These are phyloP conservation scores for Ictalurus punctatus DNA, from an alignment of 2,113 vertebrate genomes.

Conservation along the genomic window DNA sequence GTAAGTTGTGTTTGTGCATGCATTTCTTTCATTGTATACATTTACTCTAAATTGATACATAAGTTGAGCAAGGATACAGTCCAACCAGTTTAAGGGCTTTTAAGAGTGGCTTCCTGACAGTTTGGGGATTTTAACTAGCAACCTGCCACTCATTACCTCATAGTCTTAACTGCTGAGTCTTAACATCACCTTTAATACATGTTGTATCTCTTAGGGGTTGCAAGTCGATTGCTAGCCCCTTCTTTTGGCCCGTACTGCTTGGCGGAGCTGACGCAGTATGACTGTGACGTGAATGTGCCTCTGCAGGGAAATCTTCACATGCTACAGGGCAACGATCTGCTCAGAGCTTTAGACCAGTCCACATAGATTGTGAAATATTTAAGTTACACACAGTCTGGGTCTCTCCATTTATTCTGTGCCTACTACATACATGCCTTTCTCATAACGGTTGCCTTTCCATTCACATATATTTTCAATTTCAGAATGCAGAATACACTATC, in stretches of 20 bases:
- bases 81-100: not conserved
- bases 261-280: conserved; percentile 92
- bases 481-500: not conserved
- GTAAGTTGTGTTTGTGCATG: not conserved
- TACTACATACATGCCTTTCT: not conserved
- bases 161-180: not conserved
- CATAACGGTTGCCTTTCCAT: conserved; percentile 6
- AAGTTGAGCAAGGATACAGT: not conserved
- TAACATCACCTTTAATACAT: not conserved
- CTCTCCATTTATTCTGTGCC: not conserved
- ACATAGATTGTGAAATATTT: conserved; percentile 68
- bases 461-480: conserved; percentile 5
- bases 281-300: conserved; percentile 96
- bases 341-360: conserved; percentile 91
- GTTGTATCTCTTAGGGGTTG: conserved; percentile 71
- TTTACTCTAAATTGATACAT: not conserved
- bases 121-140: not conserved
- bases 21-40: not conserved
- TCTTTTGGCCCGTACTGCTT: conserved; percentile 83
- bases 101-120: not conserved
- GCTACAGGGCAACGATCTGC: conserved; percentile 92
- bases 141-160: not conserved
- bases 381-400: conserved; percentile 44
- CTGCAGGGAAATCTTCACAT: conserved; percentile 86
- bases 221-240: conserved; percentile 83